phyloP scores from a whole-genome alignment of 37 sponge, comb jelly and placozoan species.

The Dysidea cf. avara region DNA sequence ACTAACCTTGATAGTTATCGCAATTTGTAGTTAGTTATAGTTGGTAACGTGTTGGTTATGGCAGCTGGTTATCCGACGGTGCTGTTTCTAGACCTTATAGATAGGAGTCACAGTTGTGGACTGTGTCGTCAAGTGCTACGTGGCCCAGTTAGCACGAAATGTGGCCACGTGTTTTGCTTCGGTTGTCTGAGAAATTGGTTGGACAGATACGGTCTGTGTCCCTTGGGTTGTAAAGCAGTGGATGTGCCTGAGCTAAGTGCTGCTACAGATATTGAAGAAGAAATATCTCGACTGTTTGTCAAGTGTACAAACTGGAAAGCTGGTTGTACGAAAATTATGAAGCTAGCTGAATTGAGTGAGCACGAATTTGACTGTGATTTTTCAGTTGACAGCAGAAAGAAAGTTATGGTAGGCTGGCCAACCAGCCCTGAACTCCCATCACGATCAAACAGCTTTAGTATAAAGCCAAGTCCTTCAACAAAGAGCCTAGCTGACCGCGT shows the following conservation, averaged over 20 bases:
- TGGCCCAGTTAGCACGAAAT: constrained; percentile 46
- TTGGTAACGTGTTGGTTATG: too few species aligned
- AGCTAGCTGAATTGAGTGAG: constrained; percentile 35
- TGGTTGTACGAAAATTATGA: constrained; percentile 53
- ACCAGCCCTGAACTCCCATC: background rate
- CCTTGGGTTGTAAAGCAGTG: constrained; percentile 51
- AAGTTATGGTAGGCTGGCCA: constrained; percentile 13
- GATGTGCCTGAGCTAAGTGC: constrained; percentile 24
- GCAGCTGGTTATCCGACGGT: constrained; percentile 63
- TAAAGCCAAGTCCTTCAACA: background rate
- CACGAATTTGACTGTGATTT: constrained; percentile 56
- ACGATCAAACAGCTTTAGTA: background rate
- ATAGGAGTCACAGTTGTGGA: constrained; percentile 53
- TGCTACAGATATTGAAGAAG: constrained; percentile 38
- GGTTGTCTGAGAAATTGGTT: constrained; percentile 44
- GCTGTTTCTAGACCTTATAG: constrained; percentile 55
- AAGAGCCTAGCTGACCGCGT: too few species aligned
- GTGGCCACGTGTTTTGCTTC: constrained; percentile 67
- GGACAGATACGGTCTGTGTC: constrained; percentile 61
- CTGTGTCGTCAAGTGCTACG: constrained; percentile 61
- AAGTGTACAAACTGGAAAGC: constrained; percentile 40
- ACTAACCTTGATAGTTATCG: too few species aligned
- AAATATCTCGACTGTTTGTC: constrained; percentile 45
- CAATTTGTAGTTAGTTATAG: too few species aligned
- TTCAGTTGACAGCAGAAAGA: background rate